Evolutionary conservation across 2,113 vertebrate genomes (phyloP), one percentile per base, ranked within the genome.

Genomic region (Pterophyllum scalare): DNA sequence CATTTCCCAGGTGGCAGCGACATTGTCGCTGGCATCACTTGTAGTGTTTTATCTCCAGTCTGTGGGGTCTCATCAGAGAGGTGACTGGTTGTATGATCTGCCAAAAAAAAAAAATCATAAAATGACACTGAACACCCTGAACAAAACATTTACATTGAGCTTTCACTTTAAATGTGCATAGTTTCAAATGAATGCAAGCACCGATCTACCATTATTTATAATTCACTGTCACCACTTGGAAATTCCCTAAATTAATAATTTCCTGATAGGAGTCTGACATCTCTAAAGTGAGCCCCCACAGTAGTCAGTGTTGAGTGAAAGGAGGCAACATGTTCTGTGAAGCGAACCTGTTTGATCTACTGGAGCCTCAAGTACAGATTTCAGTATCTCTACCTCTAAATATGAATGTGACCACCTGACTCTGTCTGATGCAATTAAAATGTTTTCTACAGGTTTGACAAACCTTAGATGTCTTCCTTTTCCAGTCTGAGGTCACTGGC

Each of bases 401-500:
- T 84, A 89, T 94, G 92, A 95, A 95, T 95, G 94, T 94, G 93
- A 94, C 86, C 87, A 81, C 82, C 78, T 93, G 87, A 90, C 84
- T 80, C 92, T 94, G 93, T 93, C 84, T 90, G 89, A 92, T 93
- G 90, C 87, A 88, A 94, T 94, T 95, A 95, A 95, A 72, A 94
- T 59, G 80, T 76, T 94, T 95, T 95, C 72, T 95, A 94, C 94
- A 94, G 94, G 94, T 92, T 94, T 91, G 78, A 88, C 90, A 89
- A 93, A 95, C 94, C 91, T 92, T 94, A 94, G 85, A 93, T 92
- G 92, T 95, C 91, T 91, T 94, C 92, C 84, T 93, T 94, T 91
- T 88, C 89, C 83, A 87, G 65, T 87, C 85, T 93, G 62, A 90
- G 79, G 64, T 75, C 58, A 19, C 22, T 87, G 79, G 86, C 56